A percentile compares a stretch with the other conserved stretches of the same genome.
Evolutionary conservation across 2,797 vertebrate species (phyloP).

Genomic region (Natrix natrix): DNA sequence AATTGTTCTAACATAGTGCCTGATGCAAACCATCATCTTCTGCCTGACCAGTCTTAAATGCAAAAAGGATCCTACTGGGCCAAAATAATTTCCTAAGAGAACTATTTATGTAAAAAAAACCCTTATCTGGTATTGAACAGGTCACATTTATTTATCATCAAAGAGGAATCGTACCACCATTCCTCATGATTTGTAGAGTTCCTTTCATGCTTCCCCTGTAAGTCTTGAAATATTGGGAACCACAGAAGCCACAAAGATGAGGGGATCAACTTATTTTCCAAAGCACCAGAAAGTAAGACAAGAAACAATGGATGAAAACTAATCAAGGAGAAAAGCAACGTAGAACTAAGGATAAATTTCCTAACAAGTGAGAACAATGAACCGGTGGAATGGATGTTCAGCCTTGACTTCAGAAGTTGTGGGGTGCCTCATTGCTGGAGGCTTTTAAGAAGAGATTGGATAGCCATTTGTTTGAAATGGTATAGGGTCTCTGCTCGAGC

Average conservation of each 20-base stretch:
- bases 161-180: not conserved
- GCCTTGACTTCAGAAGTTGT: not conserved
- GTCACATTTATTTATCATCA: not conserved
- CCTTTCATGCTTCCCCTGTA: not conserved
- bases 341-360: not conserved
- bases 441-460: not conserved
- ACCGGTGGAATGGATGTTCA: not conserved
- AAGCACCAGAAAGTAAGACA: not conserved
- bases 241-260: not conserved
- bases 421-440: not conserved
- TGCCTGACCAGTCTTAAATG: not conserved
- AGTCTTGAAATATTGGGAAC: not conserved
- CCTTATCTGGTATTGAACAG: not conserved
- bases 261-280: not conserved
- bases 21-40: not conserved
- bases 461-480: not conserved
- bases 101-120: not conserved
- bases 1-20: too few species aligned
- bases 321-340: not conserved
- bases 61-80: not conserved
- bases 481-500: not conserved
- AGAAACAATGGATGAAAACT: not conserved
- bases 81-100: not conserved
- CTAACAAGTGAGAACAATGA: not conserved
- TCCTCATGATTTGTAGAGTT: not conserved